phyloP scores from a whole-genome alignment of 2,888 invertebrate species.

The Amblyteles armatorius region DNA sequence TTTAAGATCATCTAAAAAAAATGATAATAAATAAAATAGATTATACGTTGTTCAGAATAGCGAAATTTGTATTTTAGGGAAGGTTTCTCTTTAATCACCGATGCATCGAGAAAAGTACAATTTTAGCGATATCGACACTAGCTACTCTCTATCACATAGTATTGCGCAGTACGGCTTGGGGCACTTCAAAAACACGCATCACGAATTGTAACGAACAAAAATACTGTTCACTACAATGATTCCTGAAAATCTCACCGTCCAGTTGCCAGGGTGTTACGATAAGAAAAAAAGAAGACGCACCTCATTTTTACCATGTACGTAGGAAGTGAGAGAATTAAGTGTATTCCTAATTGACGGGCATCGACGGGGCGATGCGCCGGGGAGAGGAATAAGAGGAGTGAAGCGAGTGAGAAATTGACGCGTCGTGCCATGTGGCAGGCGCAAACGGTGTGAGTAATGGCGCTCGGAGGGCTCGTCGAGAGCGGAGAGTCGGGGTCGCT shows the following conservation, averaged over 20 bases:
- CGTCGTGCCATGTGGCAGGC: conserved; percentile 79
- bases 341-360: conserved; percentile 1
- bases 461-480: conserved; percentile 67
- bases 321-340: conserved; percentile 16
- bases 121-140: background rate
- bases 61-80: background rate
- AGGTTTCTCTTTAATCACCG: background rate
- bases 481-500: background rate
- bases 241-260: background rate
- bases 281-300: background rate
- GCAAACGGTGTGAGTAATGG: conserved; percentile 80
- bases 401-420: conserved; percentile 59
- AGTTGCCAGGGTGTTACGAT: background rate
- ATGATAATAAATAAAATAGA: too few species aligned
- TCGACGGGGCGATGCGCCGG: background rate
- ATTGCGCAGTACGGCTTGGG: background rate
- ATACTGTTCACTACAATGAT: background rate
- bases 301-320: background rate
- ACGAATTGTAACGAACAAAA: background rate
- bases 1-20: too few species aligned
- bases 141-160: too few species aligned
- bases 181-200: background rate
- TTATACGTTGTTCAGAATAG: too few species aligned
- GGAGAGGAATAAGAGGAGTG: conserved; percentile 8
- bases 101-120: background rate